Base-by-base conservation (phyloP, 1,140 invertebrate species). In the Drosophila setifemur region DNA sequence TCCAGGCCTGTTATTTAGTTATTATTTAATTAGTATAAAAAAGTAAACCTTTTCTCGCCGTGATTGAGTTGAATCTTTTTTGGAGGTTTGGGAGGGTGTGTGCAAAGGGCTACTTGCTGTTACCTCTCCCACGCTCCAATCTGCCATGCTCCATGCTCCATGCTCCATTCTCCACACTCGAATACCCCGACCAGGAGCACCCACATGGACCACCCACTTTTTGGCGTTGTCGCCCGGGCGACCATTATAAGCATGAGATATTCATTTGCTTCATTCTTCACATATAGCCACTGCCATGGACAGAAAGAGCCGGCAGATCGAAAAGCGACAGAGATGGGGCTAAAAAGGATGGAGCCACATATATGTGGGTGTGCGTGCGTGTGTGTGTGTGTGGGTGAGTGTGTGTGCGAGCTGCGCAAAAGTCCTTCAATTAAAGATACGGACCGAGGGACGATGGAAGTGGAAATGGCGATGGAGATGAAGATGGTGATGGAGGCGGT, bases 381-480 rank as follows among this genome's bases (percentile, higher is more conserved):
- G 16, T 35, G 25, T 21, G 18, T 40, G 2, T 40, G 35, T 45
- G 44, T 53, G 23, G 53, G 40, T 63, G 25, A 45, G 16, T 54
- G 49, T 72, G 53, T 63, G 49, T 73, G 72, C 44, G 70, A 78
- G 79, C 75, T 79, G 81, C 79, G 79, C 81, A 85, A 86, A 71
- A 86, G 81, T 85, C 75, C 79, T 86, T 86, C 79, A 86, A 86
- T 85, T 85, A 85, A 85, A 83, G 79, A 83, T 69, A 83, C 68
- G 77, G 68, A 64, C 61, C 78, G 77, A 81, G 73, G 49, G 45
- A 72, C n/a, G 58, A 72, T 26, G 50, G 70, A 54, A 60, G 35
- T 55, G 50, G 33, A 73, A 55, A 45, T 12, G 52, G 35, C 19
- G 23, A 26, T 54, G 55, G 50, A 60, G 19, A 9, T 35, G 47